Evolutionary conservation across 92 coral and sea anemone genomes (phyloP).

Genomic region (Paramuricea clavata): DNA sequence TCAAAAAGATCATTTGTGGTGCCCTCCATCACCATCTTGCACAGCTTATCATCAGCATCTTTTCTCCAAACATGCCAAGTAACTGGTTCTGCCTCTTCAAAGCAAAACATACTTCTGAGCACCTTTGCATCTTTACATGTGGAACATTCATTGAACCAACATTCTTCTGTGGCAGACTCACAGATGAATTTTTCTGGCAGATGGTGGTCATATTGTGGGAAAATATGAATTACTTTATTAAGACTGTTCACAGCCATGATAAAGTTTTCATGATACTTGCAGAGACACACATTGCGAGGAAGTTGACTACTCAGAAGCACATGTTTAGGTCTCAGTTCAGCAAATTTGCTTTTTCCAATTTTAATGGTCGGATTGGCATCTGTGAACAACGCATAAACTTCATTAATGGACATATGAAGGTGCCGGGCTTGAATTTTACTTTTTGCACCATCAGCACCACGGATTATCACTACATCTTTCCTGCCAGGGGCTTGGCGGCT

Average conservation of each 20-base stretch:
- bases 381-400: slow-evolving; percentile 52
- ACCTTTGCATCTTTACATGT: not conserved
- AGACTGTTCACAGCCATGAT: slow-evolving; percentile 57
- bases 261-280: slow-evolving; percentile 43
- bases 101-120: not conserved
- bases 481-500: slow-evolving; percentile 61
- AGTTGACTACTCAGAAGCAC: slow-evolving; percentile 60
- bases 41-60: not conserved
- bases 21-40: not conserved
- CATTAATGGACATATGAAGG: slow-evolving; percentile 48
- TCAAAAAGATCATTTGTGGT: slow-evolving; percentile 3
- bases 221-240: slow-evolving; percentile 51
- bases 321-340: slow-evolving; percentile 57
- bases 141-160: slow-evolving; percentile 53
- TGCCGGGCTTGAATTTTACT: slow-evolving; percentile 53
- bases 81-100: not conserved
- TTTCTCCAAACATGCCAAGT: not conserved
- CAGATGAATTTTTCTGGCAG: slow-evolving; percentile 48
- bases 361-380: slow-evolving; percentile 52
- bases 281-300: slow-evolving; percentile 57
- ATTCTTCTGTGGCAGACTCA: slow-evolving; percentile 60
- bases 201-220: slow-evolving; percentile 65
- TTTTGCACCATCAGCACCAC: slow-evolving; percentile 57
- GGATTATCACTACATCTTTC: slow-evolving; percentile 55
- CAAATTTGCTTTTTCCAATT: too few species aligned